Evolutionary conservation across 1,140 invertebrate species (phyloP), one percentile per base, ranked within the genome.

Genomic region (Bombus waltoni): DNA sequence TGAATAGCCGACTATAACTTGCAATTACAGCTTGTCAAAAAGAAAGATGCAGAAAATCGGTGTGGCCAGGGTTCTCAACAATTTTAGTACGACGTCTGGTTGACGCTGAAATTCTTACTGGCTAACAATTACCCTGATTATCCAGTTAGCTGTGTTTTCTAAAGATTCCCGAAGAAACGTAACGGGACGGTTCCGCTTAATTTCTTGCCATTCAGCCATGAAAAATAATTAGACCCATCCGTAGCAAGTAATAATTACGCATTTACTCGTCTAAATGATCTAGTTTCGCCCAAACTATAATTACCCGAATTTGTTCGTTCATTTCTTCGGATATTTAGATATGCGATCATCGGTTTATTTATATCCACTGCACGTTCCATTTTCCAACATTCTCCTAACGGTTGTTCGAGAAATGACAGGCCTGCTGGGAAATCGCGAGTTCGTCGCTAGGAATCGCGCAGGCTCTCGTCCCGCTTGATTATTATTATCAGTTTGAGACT

Each of bases 141-240:
- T 44, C 40, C 38, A 35, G 44, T 73, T 62, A 35, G 40, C 38
- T 10, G 22, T 35, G 28, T 59, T 15, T 22, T 59, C 68, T 40
- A 73, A 42, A 62, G 53, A 42, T 62, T 62, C n/a, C 3, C 13
- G 28, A 35, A n/a, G 79, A n/a, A 59, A 81, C 6, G 62, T 38
- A 18, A 38, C 18, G 11, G 53, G 38, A n/a, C 1, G 15, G 18
- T 66, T 65, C 10, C 13, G 40, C n/a, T 78, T 78, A 44, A 47
- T 80, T 80, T 15, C 8, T 25, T 28, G 13, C 2, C 32, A 44
- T 35, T 68, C 32, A 44, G 53, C 65, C 32, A 32, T 38, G 1
- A 9, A 18, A 47, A 80, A 70, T 68, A 80, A 80, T 80, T 70
- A 82, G 25, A 75, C 40, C 25, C 70, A 28, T 28, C 42, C n/a